phyloP scores from a whole-genome alignment of 2,113 vertebrate genomes.

The Psittacus erithacus region DNA sequence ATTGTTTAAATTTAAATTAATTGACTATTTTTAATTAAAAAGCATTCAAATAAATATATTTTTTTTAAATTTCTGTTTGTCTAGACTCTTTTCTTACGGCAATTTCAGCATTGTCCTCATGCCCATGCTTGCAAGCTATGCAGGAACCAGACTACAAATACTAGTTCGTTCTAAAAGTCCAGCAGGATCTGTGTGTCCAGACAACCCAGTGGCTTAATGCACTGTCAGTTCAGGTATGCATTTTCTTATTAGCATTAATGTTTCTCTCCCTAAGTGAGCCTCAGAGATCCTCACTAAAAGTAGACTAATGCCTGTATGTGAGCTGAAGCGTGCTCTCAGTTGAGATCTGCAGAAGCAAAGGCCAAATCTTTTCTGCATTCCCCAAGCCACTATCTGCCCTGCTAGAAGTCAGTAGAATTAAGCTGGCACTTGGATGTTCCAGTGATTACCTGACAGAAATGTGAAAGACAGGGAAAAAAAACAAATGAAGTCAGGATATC shows the following conservation, averaged over 20 bases:
- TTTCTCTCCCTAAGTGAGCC: neutral
- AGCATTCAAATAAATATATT: neutral
- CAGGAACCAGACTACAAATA: neutral
- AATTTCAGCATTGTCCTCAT: neutral
- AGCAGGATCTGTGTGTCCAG: neutral
- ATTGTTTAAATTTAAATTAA: neutral
- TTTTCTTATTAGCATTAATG: neutral
- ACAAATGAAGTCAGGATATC: neutral
- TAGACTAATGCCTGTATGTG: fast-evolving
- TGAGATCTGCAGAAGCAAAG: neutral
- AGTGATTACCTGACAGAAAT: neutral
- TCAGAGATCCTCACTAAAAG: neutral
- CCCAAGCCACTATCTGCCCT: neutral
- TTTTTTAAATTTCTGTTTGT: neutral
- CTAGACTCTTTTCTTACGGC: neutral
- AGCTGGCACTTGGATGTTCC: neutral
- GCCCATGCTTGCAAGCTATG: neutral
- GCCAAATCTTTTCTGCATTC: neutral
- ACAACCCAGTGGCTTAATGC: neutral
- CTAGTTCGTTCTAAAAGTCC: neutral
- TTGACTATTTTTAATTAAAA: neutral
- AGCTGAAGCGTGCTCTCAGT: neutral
- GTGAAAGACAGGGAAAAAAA: neutral
- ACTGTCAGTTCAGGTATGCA: neutral
- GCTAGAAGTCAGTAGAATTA: neutral